Base-by-base conservation (phyloP, 2,888 invertebrate species). In the Bombylius discolor region DNA sequence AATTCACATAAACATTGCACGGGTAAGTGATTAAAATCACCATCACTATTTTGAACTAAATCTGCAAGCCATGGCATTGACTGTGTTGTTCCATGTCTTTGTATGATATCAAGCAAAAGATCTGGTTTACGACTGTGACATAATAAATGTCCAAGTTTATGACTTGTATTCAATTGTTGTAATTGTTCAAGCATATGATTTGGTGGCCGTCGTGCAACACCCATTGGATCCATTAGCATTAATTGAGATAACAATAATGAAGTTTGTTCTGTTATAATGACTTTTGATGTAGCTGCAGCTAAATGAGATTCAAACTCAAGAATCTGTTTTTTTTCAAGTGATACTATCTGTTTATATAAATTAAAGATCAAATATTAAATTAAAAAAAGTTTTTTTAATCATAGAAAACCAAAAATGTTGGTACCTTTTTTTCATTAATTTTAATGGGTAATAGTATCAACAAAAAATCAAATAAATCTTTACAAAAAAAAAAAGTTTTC, bases 1-100 rank as follows among this genome's bases (percentile, higher is more conserved):
- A 96, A 96, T 77, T 97, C 97, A 77, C 97, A 97, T 51, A 98
- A 79, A 69, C 96, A 97, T 68, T 96, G 96, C n/a, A 97, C 94
- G 0, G 97, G 97, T 31, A 98, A 77, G 64, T 94, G 89, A 67
- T 89, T 87, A 61, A 77, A 75, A 54, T 74, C 74, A 5, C 70
- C 88, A 67, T 94, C 94, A 62, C 90, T 91, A 64, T 89, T 91
- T 64, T 94, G 87, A 13, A 97, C 90, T 58, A 97, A 78, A 70
- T 95, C 93, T 9, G 94, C 93, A 59, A 97, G 77, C 97, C 97
- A 97, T 5, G 96, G 95, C 93, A 96, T 94, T 47, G 95, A 92
- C 62, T 93, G 89, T 0, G 90, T 85, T 9, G 93, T 86, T 62
- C 90, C 89, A 69, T 89, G 88, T 32, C 93, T 75, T 65, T 94